A percentile compares a stretch with the other conserved stretches of the same genome.
These are phyloP conservation scores for Caenorhabditis sinica DNA, from an alignment of 2,888 invertebrate genomes.

Conservation along the genomic window DNA sequence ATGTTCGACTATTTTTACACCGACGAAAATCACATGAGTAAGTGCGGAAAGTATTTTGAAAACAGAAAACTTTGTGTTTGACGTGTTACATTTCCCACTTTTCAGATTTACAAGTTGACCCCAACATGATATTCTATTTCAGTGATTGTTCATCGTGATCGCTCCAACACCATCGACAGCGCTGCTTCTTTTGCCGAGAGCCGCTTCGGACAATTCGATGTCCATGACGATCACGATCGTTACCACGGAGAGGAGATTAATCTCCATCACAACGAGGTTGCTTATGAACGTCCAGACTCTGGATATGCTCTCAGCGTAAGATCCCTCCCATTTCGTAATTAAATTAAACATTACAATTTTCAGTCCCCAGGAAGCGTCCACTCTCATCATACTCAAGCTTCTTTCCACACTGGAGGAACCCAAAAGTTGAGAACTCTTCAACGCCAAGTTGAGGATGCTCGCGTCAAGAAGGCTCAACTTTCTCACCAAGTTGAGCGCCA, in stretches of 20 bases:
- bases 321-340: neutral
- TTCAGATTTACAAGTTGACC: too few relatives aligned
- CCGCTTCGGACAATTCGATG: slow-evolving; percentile 78
- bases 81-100: too few relatives aligned
- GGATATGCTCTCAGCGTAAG: slow-evolving; percentile 30
- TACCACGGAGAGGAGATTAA: slow-evolving; percentile 74
- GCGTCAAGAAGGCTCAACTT: slow-evolving; percentile 45
- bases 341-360: neutral
- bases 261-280: slow-evolving; percentile 79
- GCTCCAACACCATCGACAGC: slow-evolving; percentile 78
- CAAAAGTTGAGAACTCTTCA: slow-evolving; percentile 67
- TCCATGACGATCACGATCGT: slow-evolving; percentile 75
- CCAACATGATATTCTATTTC: too few relatives aligned
- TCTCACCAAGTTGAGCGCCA: slow-evolving; percentile 66
- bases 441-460: slow-evolving; percentile 65
- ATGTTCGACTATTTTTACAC: slow-evolving; percentile 35
- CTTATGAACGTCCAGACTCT: slow-evolving; percentile 73
- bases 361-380: slow-evolving; percentile 59
- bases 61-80: neutral
- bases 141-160: slow-evolving; percentile 61
- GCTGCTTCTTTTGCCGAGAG: slow-evolving; percentile 77
- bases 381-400: slow-evolving; percentile 36
- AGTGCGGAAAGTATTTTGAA: neutral
- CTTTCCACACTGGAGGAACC: slow-evolving; percentile 69
- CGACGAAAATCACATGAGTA: slow-evolving; percentile 7